phyloP scores from a whole-genome alignment of 2,888 invertebrate species.

The Imbricaverruca yamaguchii region DNA sequence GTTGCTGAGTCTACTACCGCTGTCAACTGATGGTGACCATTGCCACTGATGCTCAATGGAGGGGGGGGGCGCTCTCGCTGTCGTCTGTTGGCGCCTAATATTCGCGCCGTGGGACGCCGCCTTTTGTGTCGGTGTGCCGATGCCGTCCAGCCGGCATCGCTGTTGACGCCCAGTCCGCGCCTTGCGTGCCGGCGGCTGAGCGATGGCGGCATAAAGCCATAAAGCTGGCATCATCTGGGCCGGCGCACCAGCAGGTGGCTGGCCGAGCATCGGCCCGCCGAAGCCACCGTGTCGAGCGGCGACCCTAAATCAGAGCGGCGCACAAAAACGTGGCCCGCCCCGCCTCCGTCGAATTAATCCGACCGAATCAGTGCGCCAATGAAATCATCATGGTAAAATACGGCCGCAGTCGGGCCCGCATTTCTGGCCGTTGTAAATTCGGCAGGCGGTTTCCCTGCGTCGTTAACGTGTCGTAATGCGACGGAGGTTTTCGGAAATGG shows the following conservation, averaged over 20 bases:
- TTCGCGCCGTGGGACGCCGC: too few relatives aligned
- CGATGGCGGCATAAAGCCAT: neutral
- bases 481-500: neutral
- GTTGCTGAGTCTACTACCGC: too few relatives aligned
- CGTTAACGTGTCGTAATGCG: slow-evolving; percentile 3
- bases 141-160: too few relatives aligned
- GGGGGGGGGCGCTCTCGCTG: too few relatives aligned
- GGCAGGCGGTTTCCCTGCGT: neutral
- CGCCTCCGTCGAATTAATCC: neutral
- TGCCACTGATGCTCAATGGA: too few relatives aligned
- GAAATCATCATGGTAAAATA: slow-evolving; percentile 13
- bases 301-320: neutral
- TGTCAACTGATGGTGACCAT: too few relatives aligned
- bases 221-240: neutral
- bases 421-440: neutral
- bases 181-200: neutral
- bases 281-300: neutral
- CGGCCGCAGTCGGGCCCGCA: neutral
- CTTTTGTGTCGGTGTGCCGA: too few relatives aligned
- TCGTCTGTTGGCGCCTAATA: too few relatives aligned
- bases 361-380: slow-evolving; percentile 9
- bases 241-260: neutral
- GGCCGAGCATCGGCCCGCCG: neutral
- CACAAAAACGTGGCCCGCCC: neutral
- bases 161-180: too few relatives aligned